These are phyloP conservation scores for Columba guinea DNA, from an alignment of 2,797 vertebrate species.

Conservation along the genomic window DNA sequence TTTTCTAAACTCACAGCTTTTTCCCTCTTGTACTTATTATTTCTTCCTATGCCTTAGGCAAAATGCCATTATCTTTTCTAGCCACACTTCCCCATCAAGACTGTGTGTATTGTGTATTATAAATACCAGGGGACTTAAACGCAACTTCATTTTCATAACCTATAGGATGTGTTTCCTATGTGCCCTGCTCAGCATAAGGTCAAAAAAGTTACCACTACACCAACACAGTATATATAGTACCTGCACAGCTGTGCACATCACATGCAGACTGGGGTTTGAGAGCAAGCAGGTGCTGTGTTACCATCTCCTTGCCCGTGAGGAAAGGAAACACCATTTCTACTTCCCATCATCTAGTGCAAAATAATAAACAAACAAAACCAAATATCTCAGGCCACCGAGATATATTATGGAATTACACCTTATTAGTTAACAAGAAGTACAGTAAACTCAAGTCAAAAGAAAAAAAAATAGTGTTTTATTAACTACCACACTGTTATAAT, in stretches of 20 bases:
- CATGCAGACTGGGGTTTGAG: accelerated
- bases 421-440: constrained; percentile 70
- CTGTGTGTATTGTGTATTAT: accelerated
- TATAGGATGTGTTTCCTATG: not conserved
- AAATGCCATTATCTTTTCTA: not conserved
- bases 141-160: not conserved
- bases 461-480: constrained; percentile 90
- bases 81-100: not conserved
- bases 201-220: not conserved
- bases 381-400: not conserved
- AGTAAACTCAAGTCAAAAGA: constrained; percentile 82
- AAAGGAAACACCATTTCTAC: not conserved
- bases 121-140: not conserved
- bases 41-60: not conserved
- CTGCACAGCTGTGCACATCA: not conserved
- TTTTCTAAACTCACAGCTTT: not conserved
- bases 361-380: not conserved
- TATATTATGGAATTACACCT: not conserved
- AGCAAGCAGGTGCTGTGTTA: accelerated
- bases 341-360: not conserved
- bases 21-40: not conserved
- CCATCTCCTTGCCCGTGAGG: not conserved
- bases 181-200: not conserved
- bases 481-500: constrained; percentile 87
- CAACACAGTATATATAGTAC: not conserved